Conservation (phyloP, 2,888 invertebrate genomes). For the Cosmopolites sordidus region DNA sequence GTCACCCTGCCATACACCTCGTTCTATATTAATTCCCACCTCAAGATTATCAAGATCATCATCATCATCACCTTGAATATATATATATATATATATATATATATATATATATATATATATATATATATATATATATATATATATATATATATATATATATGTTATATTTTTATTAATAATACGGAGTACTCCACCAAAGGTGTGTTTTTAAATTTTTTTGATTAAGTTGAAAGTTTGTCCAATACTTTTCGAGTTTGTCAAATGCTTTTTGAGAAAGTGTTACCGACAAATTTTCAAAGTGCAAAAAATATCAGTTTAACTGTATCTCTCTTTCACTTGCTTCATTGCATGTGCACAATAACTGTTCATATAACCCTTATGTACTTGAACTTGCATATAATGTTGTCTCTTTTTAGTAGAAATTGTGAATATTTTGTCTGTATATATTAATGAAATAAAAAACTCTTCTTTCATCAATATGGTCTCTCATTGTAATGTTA, state of each 20-base stretch:
- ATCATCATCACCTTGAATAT: too few species aligned
- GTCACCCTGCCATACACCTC: too few species aligned
- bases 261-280: not conserved
- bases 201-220: conserved; percentile 12
- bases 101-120: too few species aligned
- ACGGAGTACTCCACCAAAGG: conserved; percentile 19
- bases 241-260: not conserved
- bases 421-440: conserved; percentile 41
- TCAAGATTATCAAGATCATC: too few species aligned
- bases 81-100: too few species aligned
- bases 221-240: conserved; percentile 4
- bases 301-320: not conserved
- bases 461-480: conserved; percentile 10
- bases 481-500: too few species aligned
- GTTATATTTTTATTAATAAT: conserved; percentile 24
- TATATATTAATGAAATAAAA: conserved; percentile 39
- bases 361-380: conserved; percentile 52
- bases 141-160: conserved; percentile 27
- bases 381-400: conserved; percentile 33
- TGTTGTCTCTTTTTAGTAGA: conserved; percentile 35
- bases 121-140: too few species aligned
- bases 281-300: not conserved
- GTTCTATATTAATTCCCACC: too few species aligned
- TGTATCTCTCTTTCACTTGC: conserved; percentile 31
- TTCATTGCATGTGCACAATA: conserved; percentile 37